Conservation (phyloP, 2,888 invertebrate genomes). For the Eupithecia pulchellata region DNA sequence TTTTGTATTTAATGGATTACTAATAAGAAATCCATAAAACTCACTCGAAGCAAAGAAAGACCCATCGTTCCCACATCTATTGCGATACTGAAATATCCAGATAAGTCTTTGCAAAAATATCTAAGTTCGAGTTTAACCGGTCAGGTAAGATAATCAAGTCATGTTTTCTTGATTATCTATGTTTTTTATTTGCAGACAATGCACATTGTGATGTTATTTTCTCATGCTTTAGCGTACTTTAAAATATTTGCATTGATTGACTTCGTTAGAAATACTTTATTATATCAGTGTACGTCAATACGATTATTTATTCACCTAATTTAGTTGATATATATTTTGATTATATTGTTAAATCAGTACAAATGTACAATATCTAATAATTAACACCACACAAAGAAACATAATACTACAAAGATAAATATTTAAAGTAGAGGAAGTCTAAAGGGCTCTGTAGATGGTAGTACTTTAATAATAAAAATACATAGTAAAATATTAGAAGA, state of each 20-base stretch:
- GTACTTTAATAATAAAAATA: too few species aligned
- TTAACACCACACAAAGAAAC: too few species aligned
- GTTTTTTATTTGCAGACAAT: constrained; percentile 53
- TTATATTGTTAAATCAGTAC: too few species aligned
- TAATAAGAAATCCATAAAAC: constrained; percentile 44
- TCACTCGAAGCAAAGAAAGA: constrained; percentile 66
- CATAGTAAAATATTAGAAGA: not conserved
- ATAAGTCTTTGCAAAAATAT: constrained; percentile 48
- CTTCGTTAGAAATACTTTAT: not conserved
- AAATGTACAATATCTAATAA: not conserved
- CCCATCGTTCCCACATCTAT: constrained; percentile 60
- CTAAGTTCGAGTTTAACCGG: constrained; percentile 60
- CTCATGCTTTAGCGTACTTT: constrained; percentile 36
- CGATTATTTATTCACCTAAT: not conserved
- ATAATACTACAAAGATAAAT: too few species aligned
- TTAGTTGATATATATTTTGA: too few species aligned
- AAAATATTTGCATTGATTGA: constrained; percentile 18
- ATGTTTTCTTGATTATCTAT: constrained; percentile 46
- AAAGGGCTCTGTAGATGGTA: too few species aligned
- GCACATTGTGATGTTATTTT: constrained; percentile 45
- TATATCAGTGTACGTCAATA: not conserved
- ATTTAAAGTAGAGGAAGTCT: too few species aligned
- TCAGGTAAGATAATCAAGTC: constrained; percentile 55
- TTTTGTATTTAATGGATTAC: too few species aligned
- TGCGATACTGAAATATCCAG: constrained; percentile 50